Evolutionary conservation across 1,140 invertebrate species (phyloP), one percentile per base, ranked within the genome.

Genomic region (Luehdorfia chinensis): DNA sequence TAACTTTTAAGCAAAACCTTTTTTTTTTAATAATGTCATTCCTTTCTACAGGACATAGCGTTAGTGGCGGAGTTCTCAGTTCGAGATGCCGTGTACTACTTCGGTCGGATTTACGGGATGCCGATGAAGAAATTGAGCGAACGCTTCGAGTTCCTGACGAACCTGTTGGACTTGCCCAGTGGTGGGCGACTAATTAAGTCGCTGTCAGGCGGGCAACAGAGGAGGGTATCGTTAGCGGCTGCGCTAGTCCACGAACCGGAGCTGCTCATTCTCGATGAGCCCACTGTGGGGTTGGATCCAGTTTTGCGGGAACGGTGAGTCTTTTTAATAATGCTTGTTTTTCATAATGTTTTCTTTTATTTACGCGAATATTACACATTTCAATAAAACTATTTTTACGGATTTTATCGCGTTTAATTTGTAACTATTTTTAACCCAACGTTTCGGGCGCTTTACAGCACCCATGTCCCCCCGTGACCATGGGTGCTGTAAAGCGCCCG

Each of bases 271-370:
- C 84, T 98, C 37, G 97, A 98, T 75, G 96, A 98, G 79, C 96
- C 96, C 0, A 98, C 96, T 0, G 96, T 97, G 6, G 96, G 96
- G 4, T 88, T 98, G 18, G 96, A 98, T 88, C 96, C 96, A 1
- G 87, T 97, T 45, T 81, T 98, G 11, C 90, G 96, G 79, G 93
- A 96, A 74, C 93, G 91, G 95, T 94, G 73, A 88, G 85, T 69
- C 6, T 33, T 28, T 12, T 18, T 27, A n/a, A n/a, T n/a, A n/a
- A n/a, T n/a, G n/a, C n/a, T n/a, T n/a, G n/a, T n/a, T n/a, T n/a
- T n/a, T n/a, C n/a, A n/a, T n/a, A n/a, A n/a, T n/a, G n/a, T n/a
- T n/a, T n/a, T n/a, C n/a, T n/a, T n/a, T n/a, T n/a, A n/a, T n/a
- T n/a, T n/a, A n/a, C n/a, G n/a, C n/a, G n/a, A n/a, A n/a, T n/a